Evolutionary conservation across 1,140 invertebrate species (phyloP).

Genomic region (Mycetomoellerius zeteki): DNA sequence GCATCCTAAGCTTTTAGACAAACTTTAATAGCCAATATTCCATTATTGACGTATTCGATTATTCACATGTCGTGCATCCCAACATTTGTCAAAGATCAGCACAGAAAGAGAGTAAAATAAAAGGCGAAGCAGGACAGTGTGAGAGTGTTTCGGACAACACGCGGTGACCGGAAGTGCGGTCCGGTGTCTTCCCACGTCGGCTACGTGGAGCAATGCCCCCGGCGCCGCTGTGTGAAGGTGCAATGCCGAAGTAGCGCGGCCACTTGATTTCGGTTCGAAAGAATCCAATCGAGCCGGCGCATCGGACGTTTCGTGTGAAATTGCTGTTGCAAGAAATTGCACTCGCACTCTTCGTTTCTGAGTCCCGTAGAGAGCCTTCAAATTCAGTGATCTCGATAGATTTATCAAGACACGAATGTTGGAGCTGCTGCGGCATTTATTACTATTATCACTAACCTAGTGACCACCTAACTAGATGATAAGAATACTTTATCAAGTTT

Average conservation of each 20-base stretch:
- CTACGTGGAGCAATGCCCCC: constrained; percentile 38
- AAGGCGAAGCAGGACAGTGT: background rate
- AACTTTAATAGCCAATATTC: constrained; percentile 16
- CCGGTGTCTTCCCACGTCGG: background rate
- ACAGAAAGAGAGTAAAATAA: background rate
- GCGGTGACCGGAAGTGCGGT: constrained; percentile 37
- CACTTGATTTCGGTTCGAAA: constrained; percentile 52
- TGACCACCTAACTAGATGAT: no score
- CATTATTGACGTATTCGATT: background rate
- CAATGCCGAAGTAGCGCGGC: constrained; percentile 4
- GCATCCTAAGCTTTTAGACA: no score
- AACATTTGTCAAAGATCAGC: background rate
- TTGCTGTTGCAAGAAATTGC: constrained; percentile 53
- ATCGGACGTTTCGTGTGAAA: constrained; percentile 32
- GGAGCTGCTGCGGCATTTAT: background rate
- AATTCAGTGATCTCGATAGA: constrained; percentile 15
- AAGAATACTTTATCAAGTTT: constrained; percentile 4
- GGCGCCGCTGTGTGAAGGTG: background rate
- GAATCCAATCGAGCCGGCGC: constrained; percentile 50
- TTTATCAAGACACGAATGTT: constrained; percentile 7
- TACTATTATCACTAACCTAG: constrained; percentile 2
- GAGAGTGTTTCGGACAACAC: constrained; percentile 25
- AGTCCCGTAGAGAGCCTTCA: constrained; percentile 7
- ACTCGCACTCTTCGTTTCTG: constrained; percentile 23
- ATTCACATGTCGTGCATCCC: background rate